Evolutionary conservation across 1,140 invertebrate species (phyloP).

Genomic region (Drosophila ohnishii): DNA sequence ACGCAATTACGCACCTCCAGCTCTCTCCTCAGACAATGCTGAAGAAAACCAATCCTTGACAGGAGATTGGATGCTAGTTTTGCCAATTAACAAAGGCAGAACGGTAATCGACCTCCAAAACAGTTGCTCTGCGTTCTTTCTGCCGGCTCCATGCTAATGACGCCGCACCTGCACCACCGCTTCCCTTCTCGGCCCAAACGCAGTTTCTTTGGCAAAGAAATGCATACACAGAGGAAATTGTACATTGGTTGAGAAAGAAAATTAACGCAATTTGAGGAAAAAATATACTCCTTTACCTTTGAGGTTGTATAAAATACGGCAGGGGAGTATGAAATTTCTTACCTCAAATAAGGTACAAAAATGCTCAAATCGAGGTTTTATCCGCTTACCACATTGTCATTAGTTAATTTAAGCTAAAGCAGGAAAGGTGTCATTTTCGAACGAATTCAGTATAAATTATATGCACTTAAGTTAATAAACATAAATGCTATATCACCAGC

Average conservation of each 20-base stretch:
- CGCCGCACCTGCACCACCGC: not conserved
- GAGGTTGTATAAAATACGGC: not conserved
- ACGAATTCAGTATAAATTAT: too few relatives aligned
- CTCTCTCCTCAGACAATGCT: not conserved
- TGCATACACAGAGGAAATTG: not conserved
- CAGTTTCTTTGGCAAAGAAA: constrained; percentile 22
- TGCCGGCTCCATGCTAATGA: constrained; percentile 32
- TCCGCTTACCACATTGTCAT: not conserved
- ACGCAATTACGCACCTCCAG: constrained; percentile 43
- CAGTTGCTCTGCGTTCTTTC: constrained; percentile 9
- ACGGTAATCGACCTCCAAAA: constrained; percentile 25
- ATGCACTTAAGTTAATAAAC: too few relatives aligned
- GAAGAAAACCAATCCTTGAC: constrained; percentile 10
- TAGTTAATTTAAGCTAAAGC: not conserved
- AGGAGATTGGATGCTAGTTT: constrained; percentile 11
- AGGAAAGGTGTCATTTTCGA: not conserved
- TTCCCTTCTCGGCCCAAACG: constrained; percentile 19
- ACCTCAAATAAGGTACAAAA: not conserved
- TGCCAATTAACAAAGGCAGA: constrained; percentile 25
- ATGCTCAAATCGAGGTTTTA: not conserved
- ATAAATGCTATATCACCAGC: too few relatives aligned
- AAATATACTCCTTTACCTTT: not conserved
- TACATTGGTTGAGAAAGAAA: not conserved
- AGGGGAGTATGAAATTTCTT: not conserved
- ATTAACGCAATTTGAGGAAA: not conserved